Percentiles rank a stretch among this genome's conserved stretches.
phyloP scores from a whole-genome alignment of 2,888 invertebrate genomes.

The Geophilus truncorum region DNA sequence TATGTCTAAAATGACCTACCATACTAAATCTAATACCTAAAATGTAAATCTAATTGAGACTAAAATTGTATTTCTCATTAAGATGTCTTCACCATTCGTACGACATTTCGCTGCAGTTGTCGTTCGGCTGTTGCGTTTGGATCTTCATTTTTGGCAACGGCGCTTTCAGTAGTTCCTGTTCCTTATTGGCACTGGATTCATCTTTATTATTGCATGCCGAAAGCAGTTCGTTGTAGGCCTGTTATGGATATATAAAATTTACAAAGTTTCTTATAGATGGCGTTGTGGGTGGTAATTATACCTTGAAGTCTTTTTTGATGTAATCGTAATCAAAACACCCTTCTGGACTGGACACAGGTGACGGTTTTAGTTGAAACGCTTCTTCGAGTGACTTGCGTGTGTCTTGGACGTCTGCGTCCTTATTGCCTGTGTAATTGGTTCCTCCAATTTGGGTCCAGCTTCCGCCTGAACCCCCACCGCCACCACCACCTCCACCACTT shows the following conservation, averaged over 20 bases:
- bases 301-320: slow-evolving; percentile 35
- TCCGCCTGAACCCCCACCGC: slow-evolving; percentile 38
- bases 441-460: slow-evolving; percentile 22
- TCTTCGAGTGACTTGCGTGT: neutral
- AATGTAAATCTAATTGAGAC: neutral
- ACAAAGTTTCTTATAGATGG: neutral
- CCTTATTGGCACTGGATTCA: neutral
- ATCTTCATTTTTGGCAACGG: slow-evolving; percentile 31
- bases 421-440: slow-evolving; percentile 20
- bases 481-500: slow-evolving; percentile 29
- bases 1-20: neutral
- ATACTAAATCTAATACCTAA: neutral
- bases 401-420: neutral
- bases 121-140: slow-evolving; percentile 31
- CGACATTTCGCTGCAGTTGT: neutral
- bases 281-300: neutral
- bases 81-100: slow-evolving; percentile 34
- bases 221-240: slow-evolving; percentile 34
- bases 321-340: slow-evolving; percentile 32
- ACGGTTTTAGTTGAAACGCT: slow-evolving; percentile 30
- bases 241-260: neutral
- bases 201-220: neutral
- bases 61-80: neutral
- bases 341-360: no score
- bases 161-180: slow-evolving; percentile 31